phyloP scores from a whole-genome alignment of 2,888 invertebrate species.

The Oscheius sp. region DNA sequence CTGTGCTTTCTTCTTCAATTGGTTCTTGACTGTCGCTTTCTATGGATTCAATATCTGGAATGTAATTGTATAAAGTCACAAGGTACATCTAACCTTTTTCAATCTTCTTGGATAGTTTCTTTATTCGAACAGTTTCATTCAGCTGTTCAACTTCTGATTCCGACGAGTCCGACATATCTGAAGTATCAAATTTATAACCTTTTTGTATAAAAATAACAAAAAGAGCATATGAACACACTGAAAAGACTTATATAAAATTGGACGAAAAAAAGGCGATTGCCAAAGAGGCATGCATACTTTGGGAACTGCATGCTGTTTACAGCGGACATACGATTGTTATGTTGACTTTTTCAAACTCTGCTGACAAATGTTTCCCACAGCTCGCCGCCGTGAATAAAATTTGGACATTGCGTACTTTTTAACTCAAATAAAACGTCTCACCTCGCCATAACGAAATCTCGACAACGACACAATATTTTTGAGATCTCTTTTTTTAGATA shows the following conservation, averaged over 20 bases:
- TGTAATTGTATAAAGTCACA: neutral
- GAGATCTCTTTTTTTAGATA: too few relatives aligned
- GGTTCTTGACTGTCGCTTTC: constrained; percentile 3
- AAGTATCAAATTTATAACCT: neutral
- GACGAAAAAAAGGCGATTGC: too few relatives aligned
- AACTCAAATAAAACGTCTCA: too few relatives aligned
- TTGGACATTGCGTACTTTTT: too few relatives aligned
- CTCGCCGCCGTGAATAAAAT: too few relatives aligned
- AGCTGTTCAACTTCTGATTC: constrained; percentile 54
- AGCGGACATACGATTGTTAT: neutral
- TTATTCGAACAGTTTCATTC: constrained; percentile 37
- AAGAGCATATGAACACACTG: neutral
- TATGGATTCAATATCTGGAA: neutral
- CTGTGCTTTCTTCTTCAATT: constrained; percentile 38
- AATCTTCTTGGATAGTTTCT: constrained; percentile 42
- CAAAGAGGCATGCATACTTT: too few relatives aligned
- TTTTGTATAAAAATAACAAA: neutral
- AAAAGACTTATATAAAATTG: neutral
- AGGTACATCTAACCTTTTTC: constrained; percentile 12
- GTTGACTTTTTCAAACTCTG: neutral
- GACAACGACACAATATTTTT: too few relatives aligned
- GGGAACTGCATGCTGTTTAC: too few relatives aligned
- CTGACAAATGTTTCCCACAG: too few relatives aligned
- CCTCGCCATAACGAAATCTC: too few relatives aligned
- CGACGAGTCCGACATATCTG: constrained; percentile 58